phyloP scores from a whole-genome alignment of 1,140 invertebrate species.

The Octopus sinensis region DNA sequence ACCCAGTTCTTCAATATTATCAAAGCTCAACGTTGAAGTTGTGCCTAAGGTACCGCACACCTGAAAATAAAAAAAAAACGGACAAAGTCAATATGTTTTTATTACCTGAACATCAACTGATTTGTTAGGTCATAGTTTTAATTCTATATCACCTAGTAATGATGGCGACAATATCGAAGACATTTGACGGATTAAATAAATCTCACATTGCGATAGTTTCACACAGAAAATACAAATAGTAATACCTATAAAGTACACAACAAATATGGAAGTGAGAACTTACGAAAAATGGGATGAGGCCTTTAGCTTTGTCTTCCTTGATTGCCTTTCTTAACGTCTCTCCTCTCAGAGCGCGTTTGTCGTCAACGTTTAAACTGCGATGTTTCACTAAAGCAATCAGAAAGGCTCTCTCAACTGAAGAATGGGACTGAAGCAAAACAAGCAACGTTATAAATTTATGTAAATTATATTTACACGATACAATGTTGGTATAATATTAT shows the following conservation, averaged over 20 bases:
- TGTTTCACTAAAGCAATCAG: conserved; percentile 68
- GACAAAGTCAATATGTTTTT: background rate
- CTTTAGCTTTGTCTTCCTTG: conserved; percentile 75
- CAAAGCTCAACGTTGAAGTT: conserved; percentile 85
- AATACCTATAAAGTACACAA: too few species aligned
- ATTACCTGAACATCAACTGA: background rate
- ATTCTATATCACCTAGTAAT: too few species aligned
- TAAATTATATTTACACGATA: too few species aligned
- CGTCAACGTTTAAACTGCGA: conserved; percentile 69
- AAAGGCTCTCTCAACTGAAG: conserved; percentile 88
- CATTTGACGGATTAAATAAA: too few species aligned
- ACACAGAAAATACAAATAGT: too few species aligned
- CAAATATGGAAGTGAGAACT: conserved; percentile 57
- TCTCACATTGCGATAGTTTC: too few species aligned
- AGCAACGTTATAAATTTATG: background rate
- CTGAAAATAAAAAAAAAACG: conserved; percentile 56
- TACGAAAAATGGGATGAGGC: conserved; percentile 93
- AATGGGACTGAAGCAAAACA: conserved; percentile 70
- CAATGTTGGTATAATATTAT: too few species aligned
- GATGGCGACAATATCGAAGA: too few species aligned
- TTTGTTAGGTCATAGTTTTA: background rate
- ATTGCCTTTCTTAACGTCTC: conserved; percentile 77
- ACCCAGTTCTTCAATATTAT: conserved; percentile 75
- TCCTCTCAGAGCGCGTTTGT: conserved; percentile 77
- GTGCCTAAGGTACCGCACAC: conserved; percentile 84